Evolutionary conservation across 2,888 invertebrate genomes (phyloP).

Genomic region (Platycnemis pennipes): DNA sequence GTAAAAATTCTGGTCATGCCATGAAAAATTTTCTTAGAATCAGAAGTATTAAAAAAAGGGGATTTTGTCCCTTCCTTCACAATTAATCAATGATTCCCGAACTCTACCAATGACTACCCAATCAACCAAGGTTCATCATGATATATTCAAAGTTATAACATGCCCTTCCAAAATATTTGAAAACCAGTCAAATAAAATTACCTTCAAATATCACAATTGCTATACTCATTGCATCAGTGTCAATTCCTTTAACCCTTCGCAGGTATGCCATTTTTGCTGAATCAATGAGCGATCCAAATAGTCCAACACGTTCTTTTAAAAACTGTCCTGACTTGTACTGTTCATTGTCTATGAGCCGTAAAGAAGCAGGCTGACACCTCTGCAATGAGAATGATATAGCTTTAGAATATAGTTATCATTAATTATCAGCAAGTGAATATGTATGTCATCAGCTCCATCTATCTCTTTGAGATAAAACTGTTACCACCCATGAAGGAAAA

Average conservation of each 20-base stretch:
- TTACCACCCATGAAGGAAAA: too few relatives aligned
- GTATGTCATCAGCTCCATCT: too few relatives aligned
- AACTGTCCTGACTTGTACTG: slow-evolving; percentile 82
- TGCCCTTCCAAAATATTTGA: too few relatives aligned
- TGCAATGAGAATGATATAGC: slow-evolving; percentile 73
- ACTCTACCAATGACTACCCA: too few relatives aligned
- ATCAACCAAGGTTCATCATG: too few relatives aligned
- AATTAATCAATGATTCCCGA: too few relatives aligned
- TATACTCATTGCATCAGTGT: slow-evolving; percentile 80
- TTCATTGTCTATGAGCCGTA: slow-evolving; percentile 83
- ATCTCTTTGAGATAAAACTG: not conserved
- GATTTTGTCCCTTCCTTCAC: too few relatives aligned
- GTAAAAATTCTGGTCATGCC: too few relatives aligned
- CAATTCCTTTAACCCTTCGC: slow-evolving; percentile 81
- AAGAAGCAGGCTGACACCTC: slow-evolving; percentile 82
- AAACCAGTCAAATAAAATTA: slow-evolving; percentile 71
- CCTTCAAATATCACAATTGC: slow-evolving; percentile 83
- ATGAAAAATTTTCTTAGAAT: too few relatives aligned
- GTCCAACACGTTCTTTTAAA: slow-evolving; percentile 74
- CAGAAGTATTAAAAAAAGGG: too few relatives aligned
- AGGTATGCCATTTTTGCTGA: slow-evolving; percentile 81
- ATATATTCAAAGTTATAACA: too few relatives aligned
- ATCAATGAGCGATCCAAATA: slow-evolving; percentile 79
- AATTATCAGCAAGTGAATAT: too few relatives aligned
- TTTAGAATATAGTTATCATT: not conserved